Evolutionary conservation across 2,113 vertebrate species (phyloP), one percentile per base, ranked within the genome.

Genomic region (Cyrtonyx montezumae): DNA sequence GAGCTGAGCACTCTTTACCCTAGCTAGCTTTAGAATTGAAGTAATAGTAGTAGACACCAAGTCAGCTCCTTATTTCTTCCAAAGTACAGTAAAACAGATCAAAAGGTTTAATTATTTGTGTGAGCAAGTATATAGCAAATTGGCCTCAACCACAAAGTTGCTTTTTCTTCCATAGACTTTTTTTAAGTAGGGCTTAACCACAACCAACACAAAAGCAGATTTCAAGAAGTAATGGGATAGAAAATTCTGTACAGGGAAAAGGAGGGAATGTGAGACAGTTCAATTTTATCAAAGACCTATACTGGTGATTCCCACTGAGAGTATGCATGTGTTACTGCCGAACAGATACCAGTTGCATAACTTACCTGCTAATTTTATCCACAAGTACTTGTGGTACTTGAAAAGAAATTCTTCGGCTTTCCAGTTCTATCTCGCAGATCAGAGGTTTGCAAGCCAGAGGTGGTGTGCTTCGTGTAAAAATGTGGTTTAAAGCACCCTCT

Each of bases 351-450:
- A 23, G 56, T 61, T n/a, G 34, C 3, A 74, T 51, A 70, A 76
- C 74, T 96, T 97, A 99, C 99, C 99, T 99, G 92, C 98, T 98
- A 8, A 98, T 96, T 88, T 98, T 99, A 94, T 98, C 98, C 80
- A 92, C 92, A 45, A 99, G 97, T 85, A 98, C 97, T 42, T 97
- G 97, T 10, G 98, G 98, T 70, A 99, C 95, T 74, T 91, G 92
- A 88, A 98, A 98, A 77, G 95, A 97, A 93, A 99, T 84, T 3
- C 69, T 96, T 34, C 82, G 95, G 71, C 92, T 97, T 70, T 96
- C 97, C 84, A 98, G 53, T 13, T 71, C 88, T 59, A 97, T 94
- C 87, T 98, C 81, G 43, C 98, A 96, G 70, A 93, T 94, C 73
- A 96, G 11, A 20, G 94, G 96, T 68, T 96, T 95, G 40, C 78